Base-by-base conservation (phyloP, 2,888 invertebrate genomes). In the Mycogona germanica region DNA sequence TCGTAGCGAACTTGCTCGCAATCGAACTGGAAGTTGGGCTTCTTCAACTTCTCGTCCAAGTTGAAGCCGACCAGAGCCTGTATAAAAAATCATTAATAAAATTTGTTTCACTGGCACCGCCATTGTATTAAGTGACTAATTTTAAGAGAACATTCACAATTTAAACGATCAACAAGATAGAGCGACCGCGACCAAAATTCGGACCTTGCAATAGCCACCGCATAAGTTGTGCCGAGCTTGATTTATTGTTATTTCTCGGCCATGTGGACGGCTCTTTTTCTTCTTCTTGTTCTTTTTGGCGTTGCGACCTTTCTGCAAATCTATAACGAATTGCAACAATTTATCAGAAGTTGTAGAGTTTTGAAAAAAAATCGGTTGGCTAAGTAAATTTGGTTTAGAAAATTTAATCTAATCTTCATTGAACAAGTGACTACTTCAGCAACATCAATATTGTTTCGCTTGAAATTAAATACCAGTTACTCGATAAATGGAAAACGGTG, bases 151-250 rank as follows among this genome's bases (percentile, higher is more conserved):
- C 4, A 7, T 26, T 17, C 42, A 21, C 14, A 44, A 26, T 25
- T 3, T 2, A 21, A 12, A 4, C 26, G 2, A 7, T 6, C 19
- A 2, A 1, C 7, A 7, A 12, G n/a, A 25, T 2, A 28, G 5
- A 28, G 14, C 5, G 29, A 26, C 26, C n/a, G 25, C 26, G 9
- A 14, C n/a, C 3, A 28, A 21, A 2, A 21, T 14, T 28, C 17
- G 12, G 14, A 84, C 88, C 78, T 92, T 93, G 66, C 88, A 93
- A 69, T 87, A 92, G 5, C 93, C 96, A 1, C 92, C 95, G 69
- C 91, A 91, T 76, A 96, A 81, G 68, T 87, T 87, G 69, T 93
- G 89, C 72, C 91, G 76, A 1, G 89, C 91, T 70, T 95, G 93
- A 63, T 85, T 84, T 69, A 87, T 77, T n/a, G 86, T 77, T 42